Evolutionary conservation across 2,888 invertebrate genomes (phyloP).

Genomic region (Molorchus minor): DNA sequence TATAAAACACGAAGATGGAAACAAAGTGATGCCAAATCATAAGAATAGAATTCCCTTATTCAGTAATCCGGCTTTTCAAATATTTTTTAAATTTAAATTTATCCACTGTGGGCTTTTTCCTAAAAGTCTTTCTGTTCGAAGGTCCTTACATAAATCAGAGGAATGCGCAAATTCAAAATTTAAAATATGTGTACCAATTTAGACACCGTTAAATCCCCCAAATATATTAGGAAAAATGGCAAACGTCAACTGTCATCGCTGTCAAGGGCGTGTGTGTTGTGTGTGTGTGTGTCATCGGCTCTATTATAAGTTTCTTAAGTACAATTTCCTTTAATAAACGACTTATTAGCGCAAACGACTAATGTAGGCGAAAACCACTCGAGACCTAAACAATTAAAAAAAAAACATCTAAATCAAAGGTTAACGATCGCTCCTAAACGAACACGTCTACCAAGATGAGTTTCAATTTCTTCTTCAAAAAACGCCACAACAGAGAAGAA

Average conservation of each 20-base stretch:
- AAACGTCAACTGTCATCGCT: neutral
- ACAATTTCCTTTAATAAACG: conserved; percentile 8
- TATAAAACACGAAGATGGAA: no score
- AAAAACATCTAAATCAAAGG: neutral
- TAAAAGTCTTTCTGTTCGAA: no score
- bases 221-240: neutral
- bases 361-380: conserved; percentile 9
- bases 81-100: no score
- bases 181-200: no score
- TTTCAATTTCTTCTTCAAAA: conserved; percentile 38
- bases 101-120: no score
- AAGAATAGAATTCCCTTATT: no score
- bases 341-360: conserved; percentile 1
- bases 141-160: no score
- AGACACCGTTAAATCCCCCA: conserved; percentile 1
- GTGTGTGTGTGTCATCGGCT: conserved; percentile 11
- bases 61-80: no score
- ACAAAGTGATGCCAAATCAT: no score
- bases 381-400: neutral
- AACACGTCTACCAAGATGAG: conserved; percentile 28
- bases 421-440: neutral
- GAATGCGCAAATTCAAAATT: no score
- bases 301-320: conserved; percentile 9
- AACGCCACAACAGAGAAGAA: conserved; percentile 42
- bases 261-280: conserved; percentile 20